Evolutionary conservation across 2,113 vertebrate genomes (phyloP).

Genomic region (Phalacrocorax aristotelis): DNA sequence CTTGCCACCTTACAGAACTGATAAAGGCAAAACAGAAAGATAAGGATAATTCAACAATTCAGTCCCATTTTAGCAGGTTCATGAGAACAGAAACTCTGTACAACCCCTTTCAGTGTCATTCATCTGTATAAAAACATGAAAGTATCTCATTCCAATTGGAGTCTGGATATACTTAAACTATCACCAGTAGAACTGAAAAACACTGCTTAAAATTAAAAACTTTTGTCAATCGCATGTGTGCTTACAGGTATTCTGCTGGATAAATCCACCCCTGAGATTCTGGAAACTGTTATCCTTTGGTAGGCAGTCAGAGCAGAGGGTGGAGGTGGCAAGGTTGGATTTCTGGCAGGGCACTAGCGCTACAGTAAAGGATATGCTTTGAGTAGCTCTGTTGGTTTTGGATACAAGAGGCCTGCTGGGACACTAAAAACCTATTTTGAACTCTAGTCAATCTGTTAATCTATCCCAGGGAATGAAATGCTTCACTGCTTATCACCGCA

Average conservation of each 20-base stretch:
- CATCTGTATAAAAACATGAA: background rate
- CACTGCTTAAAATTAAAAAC: background rate
- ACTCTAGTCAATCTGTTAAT: slow-evolving; percentile 50
- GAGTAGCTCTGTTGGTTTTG: slow-evolving; percentile 31
- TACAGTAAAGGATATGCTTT: background rate
- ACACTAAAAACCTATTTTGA: slow-evolving; percentile 29
- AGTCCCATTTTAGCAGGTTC: background rate
- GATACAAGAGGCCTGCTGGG: slow-evolving; percentile 17
- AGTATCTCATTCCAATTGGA: background rate
- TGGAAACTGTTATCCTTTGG: background rate
- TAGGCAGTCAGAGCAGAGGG: background rate
- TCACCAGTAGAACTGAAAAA: background rate
- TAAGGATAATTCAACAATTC: background rate
- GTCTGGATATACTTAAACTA: background rate
- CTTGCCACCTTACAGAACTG: background rate
- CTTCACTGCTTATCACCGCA: background rate
- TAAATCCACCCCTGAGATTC: background rate
- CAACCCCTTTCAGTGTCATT: background rate
- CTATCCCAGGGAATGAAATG: slow-evolving; percentile 29
- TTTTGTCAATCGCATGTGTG: background rate
- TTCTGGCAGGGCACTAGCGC: background rate
- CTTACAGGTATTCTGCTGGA: background rate
- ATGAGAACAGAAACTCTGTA: background rate
- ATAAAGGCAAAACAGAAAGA: background rate
- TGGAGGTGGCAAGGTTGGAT: background rate